These are phyloP conservation scores for Pipistrellus nathusii DNA, from an alignment of 2,797 vertebrate genomes.

Conservation along the genomic window DNA sequence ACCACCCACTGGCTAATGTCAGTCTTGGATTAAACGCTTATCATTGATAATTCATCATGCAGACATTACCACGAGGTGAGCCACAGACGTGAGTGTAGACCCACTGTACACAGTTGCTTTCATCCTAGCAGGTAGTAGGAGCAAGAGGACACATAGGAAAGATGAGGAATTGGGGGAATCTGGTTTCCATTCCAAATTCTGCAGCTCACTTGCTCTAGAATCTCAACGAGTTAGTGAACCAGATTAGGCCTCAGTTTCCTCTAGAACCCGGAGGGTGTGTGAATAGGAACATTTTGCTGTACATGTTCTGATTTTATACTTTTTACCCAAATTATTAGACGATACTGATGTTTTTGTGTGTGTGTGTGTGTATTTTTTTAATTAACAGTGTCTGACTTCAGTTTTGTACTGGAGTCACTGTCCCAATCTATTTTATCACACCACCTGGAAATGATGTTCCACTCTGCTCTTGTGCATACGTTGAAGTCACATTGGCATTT, in stretches of 20 bases:
- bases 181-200: constrained; percentile 3
- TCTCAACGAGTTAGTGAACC: background rate
- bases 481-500: constrained; percentile 25
- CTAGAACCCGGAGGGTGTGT: background rate
- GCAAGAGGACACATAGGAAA: background rate
- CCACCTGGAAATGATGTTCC: constrained; percentile 56
- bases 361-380: too few species aligned
- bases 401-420: background rate
- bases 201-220: background rate
- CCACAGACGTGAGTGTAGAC: background rate
- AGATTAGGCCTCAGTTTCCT: background rate
- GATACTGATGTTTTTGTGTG: too few species aligned
- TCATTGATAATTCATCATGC: background rate
- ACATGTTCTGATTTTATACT: background rate
- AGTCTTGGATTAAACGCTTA: background rate
- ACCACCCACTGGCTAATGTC: background rate
- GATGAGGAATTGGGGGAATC: background rate
- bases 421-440: constrained; percentile 18
- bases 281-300: background rate
- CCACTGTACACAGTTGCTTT: background rate
- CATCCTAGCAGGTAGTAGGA: background rate
- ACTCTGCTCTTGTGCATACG: background rate
- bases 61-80: background rate
- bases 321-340: constrained; percentile 22
- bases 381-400: background rate